phyloP scores from a whole-genome alignment of 1,140 invertebrate species.

The Caerostris darwini region DNA sequence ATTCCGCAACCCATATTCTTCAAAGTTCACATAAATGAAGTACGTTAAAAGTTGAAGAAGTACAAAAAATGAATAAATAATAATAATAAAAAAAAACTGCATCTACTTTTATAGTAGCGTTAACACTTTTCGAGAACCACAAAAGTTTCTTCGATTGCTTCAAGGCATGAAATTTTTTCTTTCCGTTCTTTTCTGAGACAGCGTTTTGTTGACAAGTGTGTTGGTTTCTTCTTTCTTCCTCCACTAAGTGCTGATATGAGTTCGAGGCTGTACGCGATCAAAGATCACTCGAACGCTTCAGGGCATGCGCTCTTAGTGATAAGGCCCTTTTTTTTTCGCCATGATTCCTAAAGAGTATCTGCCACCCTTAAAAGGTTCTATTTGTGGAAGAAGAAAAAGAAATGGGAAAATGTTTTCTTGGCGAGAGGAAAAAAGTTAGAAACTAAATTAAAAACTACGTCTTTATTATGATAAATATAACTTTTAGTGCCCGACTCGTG shows the following conservation, averaged over 20 bases:
- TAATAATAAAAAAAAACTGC: too few relatives aligned
- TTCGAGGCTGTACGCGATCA: not conserved
- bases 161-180: not conserved
- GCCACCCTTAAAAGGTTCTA: not conserved
- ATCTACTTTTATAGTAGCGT: not conserved
- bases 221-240: not conserved
- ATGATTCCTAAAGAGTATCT: not conserved
- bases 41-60: not conserved
- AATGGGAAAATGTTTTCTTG: not conserved
- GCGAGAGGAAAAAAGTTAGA: not conserved
- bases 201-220: not conserved
- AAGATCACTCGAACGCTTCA: not conserved
- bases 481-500: too few relatives aligned
- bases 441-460: not conserved
- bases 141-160: slow-evolving; percentile 3
- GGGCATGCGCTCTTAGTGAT: not conserved
- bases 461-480: too few relatives aligned
- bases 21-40: not conserved
- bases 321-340: not conserved
- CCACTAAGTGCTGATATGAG: not conserved
- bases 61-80: not conserved
- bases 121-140: not conserved
- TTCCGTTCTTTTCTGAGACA: not conserved
- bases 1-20: not conserved
- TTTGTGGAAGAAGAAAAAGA: not conserved